phyloP scores from a whole-genome alignment of 2,888 invertebrate species.

The Hedya salicella region DNA sequence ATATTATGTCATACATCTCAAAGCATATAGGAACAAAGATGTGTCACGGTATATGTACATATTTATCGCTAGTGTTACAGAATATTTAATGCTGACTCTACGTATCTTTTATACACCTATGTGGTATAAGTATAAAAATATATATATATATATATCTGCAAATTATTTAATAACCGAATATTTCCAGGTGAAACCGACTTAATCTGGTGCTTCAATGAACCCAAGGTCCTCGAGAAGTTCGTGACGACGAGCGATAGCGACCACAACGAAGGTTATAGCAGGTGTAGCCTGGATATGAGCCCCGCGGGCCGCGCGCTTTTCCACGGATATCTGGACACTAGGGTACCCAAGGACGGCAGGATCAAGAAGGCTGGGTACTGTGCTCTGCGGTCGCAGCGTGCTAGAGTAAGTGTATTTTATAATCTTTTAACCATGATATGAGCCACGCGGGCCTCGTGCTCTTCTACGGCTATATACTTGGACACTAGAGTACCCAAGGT shows the following conservation, averaged over 20 bases:
- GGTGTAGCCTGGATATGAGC: slow-evolving; percentile 88
- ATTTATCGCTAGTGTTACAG: too few species aligned
- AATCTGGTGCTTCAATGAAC: slow-evolving; percentile 89
- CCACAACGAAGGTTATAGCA: slow-evolving; percentile 92
- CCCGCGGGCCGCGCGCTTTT: slow-evolving; percentile 89
- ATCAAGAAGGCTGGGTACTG: slow-evolving; percentile 93
- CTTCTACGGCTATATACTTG: slow-evolving; percentile 90
- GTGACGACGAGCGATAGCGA: slow-evolving; percentile 91
- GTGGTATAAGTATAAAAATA: too few species aligned
- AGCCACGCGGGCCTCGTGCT: slow-evolving; percentile 88
- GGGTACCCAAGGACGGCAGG: slow-evolving; percentile 92
- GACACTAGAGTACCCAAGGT: slow-evolving; percentile 90
- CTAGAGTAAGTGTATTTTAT: slow-evolving; percentile 81
- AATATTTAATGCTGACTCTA: too few species aligned
- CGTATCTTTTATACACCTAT: too few species aligned
- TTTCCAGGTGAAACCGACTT: slow-evolving; percentile 89
- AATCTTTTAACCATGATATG: slow-evolving; percentile 67
- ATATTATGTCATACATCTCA: too few species aligned
- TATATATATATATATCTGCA: too few species aligned
- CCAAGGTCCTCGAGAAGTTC: slow-evolving; percentile 88
- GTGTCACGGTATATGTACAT: too few species aligned
- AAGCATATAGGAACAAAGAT: too few species aligned
- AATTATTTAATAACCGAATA: not conserved
- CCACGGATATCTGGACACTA: slow-evolving; percentile 88
- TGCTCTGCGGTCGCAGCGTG: slow-evolving; percentile 88